Conservation (phyloP, 2,888 invertebrate species). For the Melieria picta region DNA sequence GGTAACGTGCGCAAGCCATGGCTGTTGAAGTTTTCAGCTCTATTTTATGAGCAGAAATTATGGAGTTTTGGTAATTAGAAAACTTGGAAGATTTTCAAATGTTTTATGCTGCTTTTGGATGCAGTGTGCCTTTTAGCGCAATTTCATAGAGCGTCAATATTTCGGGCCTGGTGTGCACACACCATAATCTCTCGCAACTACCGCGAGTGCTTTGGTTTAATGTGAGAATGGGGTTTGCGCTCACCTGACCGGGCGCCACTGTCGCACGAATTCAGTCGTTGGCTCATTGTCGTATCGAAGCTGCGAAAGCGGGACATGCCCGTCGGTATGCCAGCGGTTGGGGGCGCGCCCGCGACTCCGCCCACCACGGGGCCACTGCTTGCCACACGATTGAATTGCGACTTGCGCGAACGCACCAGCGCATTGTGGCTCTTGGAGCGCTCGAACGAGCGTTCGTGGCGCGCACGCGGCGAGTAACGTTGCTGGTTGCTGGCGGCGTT, state of each 20-base stretch:
- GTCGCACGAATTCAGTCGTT: constrained; percentile 67
- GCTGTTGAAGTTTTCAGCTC: too few relatives aligned
- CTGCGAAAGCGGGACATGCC: constrained; percentile 74
- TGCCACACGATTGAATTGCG: constrained; percentile 67
- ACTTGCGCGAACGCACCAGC: constrained; percentile 68
- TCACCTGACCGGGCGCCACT: constrained; percentile 66
- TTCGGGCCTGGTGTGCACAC: too few relatives aligned
- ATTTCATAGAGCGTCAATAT: too few relatives aligned
- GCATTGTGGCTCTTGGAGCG: constrained; percentile 59
- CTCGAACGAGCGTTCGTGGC: constrained; percentile 57
- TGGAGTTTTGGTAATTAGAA: too few relatives aligned
- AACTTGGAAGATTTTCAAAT: too few relatives aligned
- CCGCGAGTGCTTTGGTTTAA: too few relatives aligned
- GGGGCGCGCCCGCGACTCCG: constrained; percentile 33
- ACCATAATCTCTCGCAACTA: too few relatives aligned
- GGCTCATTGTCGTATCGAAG: constrained; percentile 69
- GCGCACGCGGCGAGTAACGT: constrained; percentile 51
- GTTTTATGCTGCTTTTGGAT: too few relatives aligned
- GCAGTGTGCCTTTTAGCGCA: too few relatives aligned
- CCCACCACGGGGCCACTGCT: constrained; percentile 44
- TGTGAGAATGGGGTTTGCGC: constrained; percentile 22
- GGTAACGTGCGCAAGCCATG: too few relatives aligned
- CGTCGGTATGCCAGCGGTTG: constrained; percentile 24
- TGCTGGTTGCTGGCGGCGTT: constrained; percentile 44
- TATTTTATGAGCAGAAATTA: too few relatives aligned